A percentile compares a stretch with the other conserved stretches of the same genome.
phyloP scores from a whole-genome alignment of 2,113 vertebrate genomes.

The Rhynchomys soricoides region DNA sequence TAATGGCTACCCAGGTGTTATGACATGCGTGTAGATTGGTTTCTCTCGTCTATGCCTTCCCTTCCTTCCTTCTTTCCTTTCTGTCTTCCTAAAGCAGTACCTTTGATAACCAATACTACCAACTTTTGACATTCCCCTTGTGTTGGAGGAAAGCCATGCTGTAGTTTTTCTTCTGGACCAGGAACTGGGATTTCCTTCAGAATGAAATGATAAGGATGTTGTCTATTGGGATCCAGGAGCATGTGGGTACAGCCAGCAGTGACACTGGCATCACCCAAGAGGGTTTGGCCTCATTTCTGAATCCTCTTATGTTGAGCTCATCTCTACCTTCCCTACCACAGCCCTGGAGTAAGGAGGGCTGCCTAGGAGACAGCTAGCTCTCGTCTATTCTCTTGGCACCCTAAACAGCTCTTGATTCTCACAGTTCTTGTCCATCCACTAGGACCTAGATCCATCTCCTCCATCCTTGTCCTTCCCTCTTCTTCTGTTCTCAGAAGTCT shows the following conservation, averaged over 20 bases:
- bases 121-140: accelerated
- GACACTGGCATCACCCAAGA: not conserved
- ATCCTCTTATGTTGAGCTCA: not conserved
- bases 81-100: not conserved
- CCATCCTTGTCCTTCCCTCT: not conserved
- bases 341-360: not conserved
- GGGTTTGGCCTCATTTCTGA: not conserved
- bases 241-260: not conserved
- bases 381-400: not conserved
- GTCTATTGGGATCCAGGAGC: not conserved
- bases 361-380: not conserved
- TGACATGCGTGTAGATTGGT: accelerated
- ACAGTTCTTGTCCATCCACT: accelerated
- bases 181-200: not conserved
- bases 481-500: not conserved
- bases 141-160: not conserved
- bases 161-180: not conserved
- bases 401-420: not conserved
- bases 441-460: accelerated
- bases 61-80: no score
- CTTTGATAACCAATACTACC: accelerated
- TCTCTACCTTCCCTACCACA: not conserved
- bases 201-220: not conserved
- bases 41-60: not conserved
- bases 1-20: no score